phyloP scores from a whole-genome alignment of 2,113 vertebrate species.

The Fregata magnificens region DNA sequence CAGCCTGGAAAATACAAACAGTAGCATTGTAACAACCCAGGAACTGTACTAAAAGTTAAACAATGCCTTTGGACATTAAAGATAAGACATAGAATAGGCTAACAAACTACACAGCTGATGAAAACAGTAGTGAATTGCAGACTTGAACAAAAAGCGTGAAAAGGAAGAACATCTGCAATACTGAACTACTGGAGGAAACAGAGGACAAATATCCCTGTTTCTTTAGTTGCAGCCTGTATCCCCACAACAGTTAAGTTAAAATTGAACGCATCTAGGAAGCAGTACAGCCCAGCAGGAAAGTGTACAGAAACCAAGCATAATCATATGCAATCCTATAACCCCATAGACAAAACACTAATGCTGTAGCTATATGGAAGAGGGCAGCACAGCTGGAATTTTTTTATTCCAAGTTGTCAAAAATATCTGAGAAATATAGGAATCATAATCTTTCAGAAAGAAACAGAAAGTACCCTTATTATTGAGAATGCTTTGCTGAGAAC shows the following conservation, averaged over 20 bases:
- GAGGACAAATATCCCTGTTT: conserved; percentile 33
- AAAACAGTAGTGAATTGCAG: conserved; percentile 49
- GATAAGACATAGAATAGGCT: conserved; percentile 56
- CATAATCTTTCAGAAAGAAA: neutral
- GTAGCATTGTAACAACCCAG: conserved; percentile 49
- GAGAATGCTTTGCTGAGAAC: neutral
- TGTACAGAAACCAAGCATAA: neutral
- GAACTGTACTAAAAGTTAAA: conserved; percentile 53
- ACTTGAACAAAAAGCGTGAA: conserved; percentile 41
- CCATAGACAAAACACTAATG: neutral
- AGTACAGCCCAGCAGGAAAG: neutral
- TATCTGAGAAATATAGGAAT: neutral
- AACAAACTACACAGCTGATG: conserved; percentile 52
- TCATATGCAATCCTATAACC: neutral
- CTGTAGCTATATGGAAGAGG: neutral
- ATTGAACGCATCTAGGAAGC: neutral
- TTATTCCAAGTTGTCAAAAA: neutral
- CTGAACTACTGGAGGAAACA: conserved; percentile 32
- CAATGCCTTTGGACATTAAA: conserved; percentile 52
- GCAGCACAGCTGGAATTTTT: neutral
- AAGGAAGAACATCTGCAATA: conserved; percentile 65
- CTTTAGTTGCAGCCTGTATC: conserved; percentile 1
- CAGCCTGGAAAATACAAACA: conserved; percentile 28
- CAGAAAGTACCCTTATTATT: neutral
- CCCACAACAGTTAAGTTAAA: neutral